These are phyloP conservation scores for Choreutis nemorana DNA, from an alignment of 2,888 invertebrate genomes.

Conservation along the genomic window DNA sequence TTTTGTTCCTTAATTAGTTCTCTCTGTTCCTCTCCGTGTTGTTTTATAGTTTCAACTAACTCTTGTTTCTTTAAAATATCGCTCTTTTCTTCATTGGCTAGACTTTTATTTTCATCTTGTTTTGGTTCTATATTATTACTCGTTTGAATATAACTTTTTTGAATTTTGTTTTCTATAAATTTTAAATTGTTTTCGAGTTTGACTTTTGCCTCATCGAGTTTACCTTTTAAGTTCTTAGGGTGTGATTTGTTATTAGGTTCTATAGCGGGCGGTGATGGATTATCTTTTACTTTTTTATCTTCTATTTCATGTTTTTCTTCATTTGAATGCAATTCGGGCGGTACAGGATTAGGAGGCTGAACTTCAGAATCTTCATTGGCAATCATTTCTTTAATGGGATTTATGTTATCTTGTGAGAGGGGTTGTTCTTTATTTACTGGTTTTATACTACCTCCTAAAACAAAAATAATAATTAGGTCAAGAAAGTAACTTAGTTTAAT, in stretches of 20 bases:
- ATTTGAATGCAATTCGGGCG: constrained; percentile 45
- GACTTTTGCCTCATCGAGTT: constrained; percentile 24
- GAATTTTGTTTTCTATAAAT: constrained; percentile 11
- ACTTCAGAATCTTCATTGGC: constrained; percentile 52
- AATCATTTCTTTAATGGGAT: constrained; percentile 18
- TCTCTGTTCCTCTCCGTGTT: constrained; percentile 73
- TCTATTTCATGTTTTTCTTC: constrained; percentile 24
- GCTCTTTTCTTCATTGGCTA: constrained; percentile 24
- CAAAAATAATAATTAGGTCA: constrained; percentile 1
- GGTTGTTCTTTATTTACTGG: constrained; percentile 18
- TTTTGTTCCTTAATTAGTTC: constrained; percentile 74
- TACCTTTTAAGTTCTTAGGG: constrained; percentile 36
- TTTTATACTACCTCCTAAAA: constrained; percentile 26
- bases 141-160: constrained; percentile 13
- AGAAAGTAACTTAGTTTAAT: neutral
- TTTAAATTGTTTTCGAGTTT: constrained; percentile 18
- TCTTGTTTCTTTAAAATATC: constrained; percentile 51
- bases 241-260: constrained; percentile 29
- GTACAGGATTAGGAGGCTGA: constrained; percentile 53
- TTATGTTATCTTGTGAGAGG: constrained; percentile 14
- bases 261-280: constrained; percentile 23
- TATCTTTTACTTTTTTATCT: constrained; percentile 37
- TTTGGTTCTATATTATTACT: constrained; percentile 18
- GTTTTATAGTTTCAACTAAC: constrained; percentile 70
- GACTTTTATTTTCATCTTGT: constrained; percentile 19